Evolutionary conservation across 2,797 vertebrate genomes (phyloP), one percentile per base, ranked within the genome.

Genomic region (Melanotaenia nigrans): DNA sequence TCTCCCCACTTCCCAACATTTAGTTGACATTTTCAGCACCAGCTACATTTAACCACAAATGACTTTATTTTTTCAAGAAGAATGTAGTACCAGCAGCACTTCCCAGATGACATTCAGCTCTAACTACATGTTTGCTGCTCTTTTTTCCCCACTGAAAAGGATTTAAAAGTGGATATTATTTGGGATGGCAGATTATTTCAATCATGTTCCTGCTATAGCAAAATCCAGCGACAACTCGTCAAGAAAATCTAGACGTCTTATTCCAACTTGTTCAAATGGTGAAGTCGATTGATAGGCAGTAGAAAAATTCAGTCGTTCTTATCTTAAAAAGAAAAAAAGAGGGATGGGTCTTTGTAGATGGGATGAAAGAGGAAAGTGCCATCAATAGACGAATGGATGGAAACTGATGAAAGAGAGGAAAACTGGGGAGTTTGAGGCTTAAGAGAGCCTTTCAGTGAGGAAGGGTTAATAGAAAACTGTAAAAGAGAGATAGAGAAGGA

Each of bases 391-490:
- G 33, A 79, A 64, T 75, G 78, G 71, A 75, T 77, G 60, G 61
- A 80, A 61, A 60, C 32, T 69, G 70, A 84, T 81, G 77, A 85
- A 84, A 84, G 73, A 71, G 36, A 73, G 25, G 38, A 74, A 72
- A 68, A 57, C n/a, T 25, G 25, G 45, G 49, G 45, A 36, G 74
- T 66, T 64, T 71, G 36, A 69, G 42, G 77, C 73, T 85, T 71
- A 74, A 70, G 38, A 68, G 55, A 36, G 69, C 1, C 60, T 82
- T 81, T 85, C 81, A 81, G 71, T 32, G 62, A 65, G 69, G 68
- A 79, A 69, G 71, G 65, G 59, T 82, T 89, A 79, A 86, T 81
- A 71, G 75, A 83, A 86, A 78, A 78, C 71, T 81, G 72, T 73
- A 63, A 83, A 66, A 42, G 58, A 56, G 66, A 71, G 75, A 78